A percentile compares a stretch with the other conserved stretches of the same genome.
phyloP scores from a whole-genome alignment of 2,888 invertebrate species.

The Sarcophaga caerulescens region DNA sequence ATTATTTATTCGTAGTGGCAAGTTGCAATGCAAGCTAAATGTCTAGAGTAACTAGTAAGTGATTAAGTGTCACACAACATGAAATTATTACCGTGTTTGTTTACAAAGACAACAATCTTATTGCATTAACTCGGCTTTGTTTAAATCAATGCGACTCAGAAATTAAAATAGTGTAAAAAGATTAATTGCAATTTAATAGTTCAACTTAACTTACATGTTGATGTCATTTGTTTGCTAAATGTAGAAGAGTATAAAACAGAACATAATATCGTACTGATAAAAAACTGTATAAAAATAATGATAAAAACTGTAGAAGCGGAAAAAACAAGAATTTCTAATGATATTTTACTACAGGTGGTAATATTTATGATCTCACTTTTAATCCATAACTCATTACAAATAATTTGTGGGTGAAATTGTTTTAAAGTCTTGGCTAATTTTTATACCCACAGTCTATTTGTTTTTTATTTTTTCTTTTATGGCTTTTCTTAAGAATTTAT shows the following conservation, averaged over 20 bases:
- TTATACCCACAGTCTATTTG: no score
- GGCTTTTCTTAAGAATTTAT: no score
- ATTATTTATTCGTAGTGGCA: slow-evolving; percentile 26
- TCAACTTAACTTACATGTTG: slow-evolving; percentile 55
- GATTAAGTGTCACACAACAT: slow-evolving; percentile 54
- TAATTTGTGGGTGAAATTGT: slow-evolving; percentile 39
- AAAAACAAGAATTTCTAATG: slow-evolving; percentile 28
- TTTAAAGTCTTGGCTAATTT: background rate
- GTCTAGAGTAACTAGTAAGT: slow-evolving; percentile 44
- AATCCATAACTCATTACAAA: slow-evolving; percentile 15
- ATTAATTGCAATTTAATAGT: slow-evolving; percentile 63
- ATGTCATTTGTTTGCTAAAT: slow-evolving; percentile 55
- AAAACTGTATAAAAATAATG: background rate
- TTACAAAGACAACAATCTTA: slow-evolving; percentile 42
- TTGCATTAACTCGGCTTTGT: slow-evolving; percentile 28
- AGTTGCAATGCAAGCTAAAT: slow-evolving; percentile 6
- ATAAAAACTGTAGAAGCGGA: background rate
- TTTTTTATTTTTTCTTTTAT: no score
- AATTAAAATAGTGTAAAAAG: slow-evolving; percentile 50
- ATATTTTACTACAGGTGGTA: slow-evolving; percentile 42
- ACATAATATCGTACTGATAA: slow-evolving; percentile 5
- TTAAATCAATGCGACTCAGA: slow-evolving; percentile 38
- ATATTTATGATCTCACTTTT: slow-evolving; percentile 41
- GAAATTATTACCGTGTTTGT: slow-evolving; percentile 39
- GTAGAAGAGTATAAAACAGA: slow-evolving; percentile 20